Base-by-base conservation (phyloP, 2,797 vertebrate genomes). In the Amniataba percoides region DNA sequence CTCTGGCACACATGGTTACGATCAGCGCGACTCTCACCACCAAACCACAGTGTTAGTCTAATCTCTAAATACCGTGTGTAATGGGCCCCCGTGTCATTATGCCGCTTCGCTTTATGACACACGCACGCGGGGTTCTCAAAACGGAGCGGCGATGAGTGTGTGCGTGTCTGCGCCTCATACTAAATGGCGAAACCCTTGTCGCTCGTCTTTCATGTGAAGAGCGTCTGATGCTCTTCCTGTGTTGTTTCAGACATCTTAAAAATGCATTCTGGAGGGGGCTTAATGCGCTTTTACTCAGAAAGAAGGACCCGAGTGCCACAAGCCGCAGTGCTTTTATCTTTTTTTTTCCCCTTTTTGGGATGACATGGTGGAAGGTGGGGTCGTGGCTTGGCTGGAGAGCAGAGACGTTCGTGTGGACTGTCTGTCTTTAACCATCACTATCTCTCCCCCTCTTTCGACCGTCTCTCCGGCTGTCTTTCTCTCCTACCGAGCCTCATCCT, bases 1-100 rank as follows among this genome's bases (percentile, higher is more conserved):
- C 89, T 76, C 82, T 66, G 79, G 79, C 78, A 87, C 93, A 94
- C 87, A 94, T 93, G 93, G 90, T 92, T 88, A 74, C 89, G 85
- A 93, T 93, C 92, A 93, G 67, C 73, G 49, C 25, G 27, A 78
- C 77, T 83, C 69, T n/a, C 9, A 85, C 91, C 92, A 77, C 88
- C 87, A 91, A 93, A 93, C 93, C 91, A 69, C 90, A 90, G 87
- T 92, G 92, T 94, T 90, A 88, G 91, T 93, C 80, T 93, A 93
- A 92, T 94, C 88, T 93, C 87, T 88, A 93, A 92, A 94, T 92
- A 91, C 88, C 71, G 40, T 88, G 91, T 88, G 86, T 91, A 92
- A 92, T 90, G 81, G 85, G 74, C 74, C 77, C 82, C 27, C 8
- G 66, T 89, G 89, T 92, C 87, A 91, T 89, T 92, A 91, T 71